A percentile compares a stretch with the other conserved stretches of the same genome.
phyloP scores from a whole-genome alignment of 2,797 vertebrate genomes.

The Acrossocheilus fasciatus region DNA sequence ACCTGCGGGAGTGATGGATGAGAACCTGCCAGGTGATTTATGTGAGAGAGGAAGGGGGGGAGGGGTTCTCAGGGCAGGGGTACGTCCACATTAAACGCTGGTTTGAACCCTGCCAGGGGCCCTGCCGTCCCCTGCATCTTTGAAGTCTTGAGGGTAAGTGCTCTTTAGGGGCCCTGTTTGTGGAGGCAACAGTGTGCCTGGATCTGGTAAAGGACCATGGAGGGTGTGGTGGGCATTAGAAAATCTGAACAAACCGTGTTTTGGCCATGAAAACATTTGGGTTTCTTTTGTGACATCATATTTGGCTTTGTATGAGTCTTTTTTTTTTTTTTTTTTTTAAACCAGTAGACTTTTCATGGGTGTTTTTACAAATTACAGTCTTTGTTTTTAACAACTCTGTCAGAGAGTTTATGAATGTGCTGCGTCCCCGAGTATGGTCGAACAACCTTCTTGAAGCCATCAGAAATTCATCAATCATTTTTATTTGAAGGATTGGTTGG shows the following conservation, averaged over 20 bases:
- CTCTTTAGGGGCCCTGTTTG: slow-evolving; percentile 41
- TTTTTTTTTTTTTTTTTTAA: neutral
- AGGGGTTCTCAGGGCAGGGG: slow-evolving; percentile 6
- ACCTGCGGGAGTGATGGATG: slow-evolving; percentile 36
- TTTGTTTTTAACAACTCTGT: slow-evolving; percentile 36
- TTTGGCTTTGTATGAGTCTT: neutral
- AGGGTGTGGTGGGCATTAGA: neutral
- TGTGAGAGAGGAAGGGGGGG: slow-evolving; percentile 24
- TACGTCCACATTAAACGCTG: slow-evolving; percentile 42
- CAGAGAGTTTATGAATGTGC: slow-evolving; percentile 29
- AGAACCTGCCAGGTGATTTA: slow-evolving; percentile 52
- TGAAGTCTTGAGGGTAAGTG: slow-evolving; percentile 53
- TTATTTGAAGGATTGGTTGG: slow-evolving; percentile 23
- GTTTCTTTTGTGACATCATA: slow-evolving; percentile 14
- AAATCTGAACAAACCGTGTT: slow-evolving; percentile 15
- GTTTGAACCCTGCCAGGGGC: slow-evolving; percentile 16
- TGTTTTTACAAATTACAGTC: neutral
- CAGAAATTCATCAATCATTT: slow-evolving; percentile 36
- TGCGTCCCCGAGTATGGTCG: neutral
- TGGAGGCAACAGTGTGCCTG: slow-evolving; percentile 26
- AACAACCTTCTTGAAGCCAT: slow-evolving; percentile 10
- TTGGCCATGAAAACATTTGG: neutral
- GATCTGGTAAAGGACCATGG: neutral
- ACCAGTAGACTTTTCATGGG: neutral
- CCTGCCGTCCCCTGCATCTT: slow-evolving; percentile 21